Base-by-base conservation (phyloP, 2,113 vertebrate species). In the Eptesicus fuscus region DNA sequence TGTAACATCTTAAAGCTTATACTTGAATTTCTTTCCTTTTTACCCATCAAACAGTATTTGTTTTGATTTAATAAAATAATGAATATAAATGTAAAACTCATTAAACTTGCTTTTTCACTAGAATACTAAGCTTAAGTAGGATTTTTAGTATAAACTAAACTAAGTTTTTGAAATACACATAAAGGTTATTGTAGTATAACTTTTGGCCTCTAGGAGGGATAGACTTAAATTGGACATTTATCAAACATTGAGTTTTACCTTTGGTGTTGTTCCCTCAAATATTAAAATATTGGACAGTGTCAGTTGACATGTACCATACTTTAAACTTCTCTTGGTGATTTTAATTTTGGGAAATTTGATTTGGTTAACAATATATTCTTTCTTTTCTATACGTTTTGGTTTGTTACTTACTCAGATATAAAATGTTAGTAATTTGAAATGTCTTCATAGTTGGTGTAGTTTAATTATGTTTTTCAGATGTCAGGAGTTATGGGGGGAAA, bases 11-110 rank as follows among this genome's bases (percentile, higher is more conserved):
- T 86, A 70, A 37, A 90, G 8, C 56, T 91, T 90, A 65, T 82
- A 30, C 32, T 86, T 88, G 70, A 89, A 74, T 85, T 69, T 86
- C 42, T 92, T 1, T 88, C 22, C 8, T 69, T 93, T 91, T 35
- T 0, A 28, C 32, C 9, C 23, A 49, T 11, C 49, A 32, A 85
- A 42, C 42, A 76, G 1, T 87, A 69, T 86, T 91, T 79, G 22
- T 83, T 95, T 96, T 83, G 17, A 78, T 92, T 93, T 88, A 88
- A 59, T 88, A 49, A 95, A 95, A 47, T 73, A 73, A 65, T 53
- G 42, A 93, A 44, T 86, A 22, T 69, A 92, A 90, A 63, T 3
- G 6, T 89, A 77, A 90, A 76, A 11, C 32, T 9, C 28, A n/a
- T 35, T 76, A 74, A 94, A 20, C 12, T 61, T 93, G 51, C 30